Evolutionary conservation across 2,888 invertebrate genomes (phyloP).

Genomic region (Leptodirus hochenwartii): DNA sequence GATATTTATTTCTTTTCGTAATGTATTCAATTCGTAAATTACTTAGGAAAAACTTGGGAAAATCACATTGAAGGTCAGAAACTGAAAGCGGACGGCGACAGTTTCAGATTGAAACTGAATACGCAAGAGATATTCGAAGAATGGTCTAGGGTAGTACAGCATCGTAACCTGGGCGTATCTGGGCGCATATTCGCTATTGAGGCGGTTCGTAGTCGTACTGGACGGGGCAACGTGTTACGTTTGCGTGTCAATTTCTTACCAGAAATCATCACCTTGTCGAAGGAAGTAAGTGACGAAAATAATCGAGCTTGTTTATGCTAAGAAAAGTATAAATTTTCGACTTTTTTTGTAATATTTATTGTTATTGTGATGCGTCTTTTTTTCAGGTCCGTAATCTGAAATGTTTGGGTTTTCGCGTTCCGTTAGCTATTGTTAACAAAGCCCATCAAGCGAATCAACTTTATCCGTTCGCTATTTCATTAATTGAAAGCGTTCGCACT

Average conservation of each 20-base stretch:
- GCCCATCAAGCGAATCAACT: conserved; percentile 97
- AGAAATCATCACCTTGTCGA: conserved; percentile 94
- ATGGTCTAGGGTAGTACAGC: conserved; percentile 90
- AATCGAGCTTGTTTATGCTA: not conserved
- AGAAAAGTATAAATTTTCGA: not conserved
- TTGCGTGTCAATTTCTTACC: conserved; percentile 90
- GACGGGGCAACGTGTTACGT: conserved; percentile 71
- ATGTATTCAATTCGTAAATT: too few relatives aligned
- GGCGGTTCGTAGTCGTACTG: conserved; percentile 54
- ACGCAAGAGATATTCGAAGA: conserved; percentile 97
- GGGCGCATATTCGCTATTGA: conserved; percentile 92
- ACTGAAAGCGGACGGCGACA: conserved; percentile 92
- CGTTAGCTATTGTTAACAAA: conserved; percentile 94
- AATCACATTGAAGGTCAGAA: conserved; percentile 98
- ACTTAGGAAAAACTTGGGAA: conserved; percentile 98
- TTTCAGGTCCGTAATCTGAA: conserved; percentile 66
- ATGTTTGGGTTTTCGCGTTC: conserved; percentile 90
- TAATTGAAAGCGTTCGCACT: conserved; percentile 92
- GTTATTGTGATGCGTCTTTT: too few relatives aligned
- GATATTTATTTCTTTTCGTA: too few relatives aligned
- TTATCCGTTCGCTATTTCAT: conserved; percentile 95
- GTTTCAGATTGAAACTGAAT: conserved; percentile 88
- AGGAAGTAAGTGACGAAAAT: conserved; percentile 48
- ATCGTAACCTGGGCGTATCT: conserved; percentile 82
- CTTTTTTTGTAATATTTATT: not conserved